Base-by-base conservation (phyloP, 2,797 vertebrate genomes). In the Lepidocolaptes lacrymiger region DNA sequence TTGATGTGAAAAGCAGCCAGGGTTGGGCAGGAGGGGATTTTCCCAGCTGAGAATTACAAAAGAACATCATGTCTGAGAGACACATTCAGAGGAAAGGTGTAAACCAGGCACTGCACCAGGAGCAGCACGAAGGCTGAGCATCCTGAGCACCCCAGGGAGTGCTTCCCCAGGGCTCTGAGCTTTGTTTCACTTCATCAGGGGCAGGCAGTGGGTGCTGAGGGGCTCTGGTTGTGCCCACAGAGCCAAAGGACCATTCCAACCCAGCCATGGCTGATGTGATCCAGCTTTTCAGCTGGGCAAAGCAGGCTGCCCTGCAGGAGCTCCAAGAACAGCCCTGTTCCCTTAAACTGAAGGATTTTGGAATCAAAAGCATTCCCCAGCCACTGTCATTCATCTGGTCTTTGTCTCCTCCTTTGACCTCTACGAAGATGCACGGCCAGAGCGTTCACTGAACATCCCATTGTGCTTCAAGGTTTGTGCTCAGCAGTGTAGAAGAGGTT, bases 391-490 rank as follows among this genome's bases (percentile, higher is more conserved):
- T 82, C 73, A 39, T 69, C 44, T 71, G 5, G 21, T 58, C 27
- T 39, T 62, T 36, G 68, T 37, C 76, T 68, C 9, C 49, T 78
- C 67, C 14, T 32, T 22, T 49, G 12, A 2, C 44, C 39, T 59
- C 36, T 22, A 0, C 0, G 1, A 78, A 83, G 63, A 18, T 3
- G 11, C 36, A 13, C 0, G 3, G 62, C 19, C 13, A 43, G 55
- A 59, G 41, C 43, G 46, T 63, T 78, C 28, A 2, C 44, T 48
- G 46, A 48, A 48, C 44, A 44, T 48, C 46, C 46, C 46, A 23
- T 23, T 23, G 46, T 48, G 22, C 46, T 48, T 48, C 46, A 23
- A 48, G 22, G 22, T 23, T 48, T 48, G 46, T 48, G 46, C 46
- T 48, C 46, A 48, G 46, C 46, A 48, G 46, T 48, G 13, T 23